These are phyloP conservation scores for Tiphia femorata DNA, from an alignment of 2,888 invertebrate species.

Conservation along the genomic window DNA sequence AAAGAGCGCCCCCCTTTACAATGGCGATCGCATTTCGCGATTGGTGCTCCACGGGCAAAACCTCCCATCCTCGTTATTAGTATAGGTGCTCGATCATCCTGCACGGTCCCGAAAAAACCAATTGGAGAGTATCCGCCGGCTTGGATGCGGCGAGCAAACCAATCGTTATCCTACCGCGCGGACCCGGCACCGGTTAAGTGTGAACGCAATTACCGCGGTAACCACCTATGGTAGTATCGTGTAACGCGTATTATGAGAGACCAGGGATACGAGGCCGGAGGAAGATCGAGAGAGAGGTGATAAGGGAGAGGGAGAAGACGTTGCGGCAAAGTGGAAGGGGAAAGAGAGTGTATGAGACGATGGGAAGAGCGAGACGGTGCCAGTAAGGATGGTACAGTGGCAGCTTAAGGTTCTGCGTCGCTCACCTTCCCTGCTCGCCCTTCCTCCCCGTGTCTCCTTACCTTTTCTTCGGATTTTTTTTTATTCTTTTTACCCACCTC, in stretches of 20 bases:
- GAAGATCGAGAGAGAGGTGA: slow-evolving; percentile 9
- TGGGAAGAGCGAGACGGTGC: slow-evolving; percentile 32
- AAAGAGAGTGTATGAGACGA: slow-evolving; percentile 7
- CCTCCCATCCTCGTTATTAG: too few relatives aligned
- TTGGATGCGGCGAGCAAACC: too few relatives aligned
- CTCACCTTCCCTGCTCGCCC: slow-evolving; percentile 18
- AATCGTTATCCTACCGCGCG: too few relatives aligned
- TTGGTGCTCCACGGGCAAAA: too few relatives aligned
- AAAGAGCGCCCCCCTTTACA: too few relatives aligned
- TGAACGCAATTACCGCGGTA: slow-evolving; percentile 64
- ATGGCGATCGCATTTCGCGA: too few relatives aligned
- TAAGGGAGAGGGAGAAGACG: slow-evolving; percentile 18
- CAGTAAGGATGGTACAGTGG: slow-evolving; percentile 53
- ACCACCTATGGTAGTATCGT: slow-evolving; percentile 63
- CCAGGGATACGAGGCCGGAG: slow-evolving; percentile 10
- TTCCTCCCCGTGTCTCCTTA: background rate
- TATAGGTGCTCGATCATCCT: too few relatives aligned
- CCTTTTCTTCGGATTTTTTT: slow-evolving; percentile 26
- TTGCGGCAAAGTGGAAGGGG: background rate
- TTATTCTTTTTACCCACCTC: slow-evolving; percentile 10
- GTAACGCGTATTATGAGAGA: slow-evolving; percentile 59
- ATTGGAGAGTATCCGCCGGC: too few relatives aligned
- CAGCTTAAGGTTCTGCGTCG: slow-evolving; percentile 45
- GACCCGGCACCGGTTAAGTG: slow-evolving; percentile 57
- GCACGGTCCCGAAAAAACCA: too few relatives aligned